Evolutionary conservation across 2,888 invertebrate genomes (phyloP), one percentile per base, ranked within the genome.

Genomic region (Epiblema foenella): DNA sequence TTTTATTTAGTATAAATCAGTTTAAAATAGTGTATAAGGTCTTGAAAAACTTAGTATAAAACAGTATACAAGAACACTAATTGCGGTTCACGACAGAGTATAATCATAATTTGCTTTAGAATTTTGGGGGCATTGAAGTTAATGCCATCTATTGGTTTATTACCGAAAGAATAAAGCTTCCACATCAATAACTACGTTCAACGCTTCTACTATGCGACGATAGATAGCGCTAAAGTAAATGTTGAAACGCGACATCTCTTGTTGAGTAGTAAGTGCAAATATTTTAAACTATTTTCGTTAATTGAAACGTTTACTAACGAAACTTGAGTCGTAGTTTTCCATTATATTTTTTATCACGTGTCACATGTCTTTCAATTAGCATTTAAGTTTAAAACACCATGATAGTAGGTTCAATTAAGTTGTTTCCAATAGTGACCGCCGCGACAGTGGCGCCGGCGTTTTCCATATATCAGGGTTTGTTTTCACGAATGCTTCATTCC

Each of bases 401-500:
- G 39, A 46, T 56, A 24, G 56, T 62, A 51, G 71, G 29, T 37
- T 67, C 24, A 64, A 72, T 69, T 59, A 70, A 58, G 60, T 46
- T 15, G 89, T 85, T 91, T 82, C 70, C 74, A 20, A 69, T 79
- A 75, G 74, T 75, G 72, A 74, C 86, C 92, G 85, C 77, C 9
- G 81, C 87, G 87, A 87, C 78, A 78, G 89, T 90, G 83, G 93
- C 92, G 93, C 92, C 91, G 85, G 79, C 91, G 83, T 93, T 93
- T 93, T 91, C 91, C 90, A 87, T 93, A 93, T 92, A 82, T 91
- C 88, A 86, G 89, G 87, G 89, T 88, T 88, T 91, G 89, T 93
- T 92, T 92, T 91, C 92, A 90, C 85, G 88, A 88, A 89, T 89
- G 86, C 93, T 84, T 93, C 93, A 93, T 91, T 93, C 92, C 83